Percentiles rank a stretch among this genome's conserved stretches.
Evolutionary conservation across 1,140 invertebrate genomes (phyloP).

Genomic region (Pogonognathellus flavescens): DNA sequence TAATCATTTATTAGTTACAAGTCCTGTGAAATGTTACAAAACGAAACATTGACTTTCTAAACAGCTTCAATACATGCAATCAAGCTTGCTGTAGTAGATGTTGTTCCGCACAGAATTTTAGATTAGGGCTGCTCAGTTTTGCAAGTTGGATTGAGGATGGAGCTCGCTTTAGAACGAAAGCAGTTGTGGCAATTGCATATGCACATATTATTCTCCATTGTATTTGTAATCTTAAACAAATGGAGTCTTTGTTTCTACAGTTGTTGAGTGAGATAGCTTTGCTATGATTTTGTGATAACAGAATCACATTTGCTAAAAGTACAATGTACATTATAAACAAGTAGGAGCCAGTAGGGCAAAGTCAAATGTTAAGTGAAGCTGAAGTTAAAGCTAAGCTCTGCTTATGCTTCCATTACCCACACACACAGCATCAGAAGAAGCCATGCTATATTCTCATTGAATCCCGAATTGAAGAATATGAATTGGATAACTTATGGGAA

Average conservation of each 20-base stretch:
- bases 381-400: neutral
- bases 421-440: neutral
- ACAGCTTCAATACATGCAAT: slow-evolving; percentile 39
- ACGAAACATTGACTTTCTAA: slow-evolving; percentile 27
- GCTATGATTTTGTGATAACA: slow-evolving; percentile 2
- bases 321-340: neutral
- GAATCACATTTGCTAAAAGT: neutral
- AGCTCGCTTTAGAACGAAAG: no score
- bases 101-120: slow-evolving; percentile 12
- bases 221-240: slow-evolving; percentile 7
- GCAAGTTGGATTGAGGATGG: neutral
- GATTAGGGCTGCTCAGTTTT: slow-evolving; percentile 3
- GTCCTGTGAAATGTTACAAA: slow-evolving; percentile 10
- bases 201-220: slow-evolving; percentile 13
- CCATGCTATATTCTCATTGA: slow-evolving; percentile 30
- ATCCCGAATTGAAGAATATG: slow-evolving; percentile 19
- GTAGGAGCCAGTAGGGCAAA: neutral
- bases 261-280: neutral
- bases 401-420: slow-evolving; percentile 19
- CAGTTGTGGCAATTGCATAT: slow-evolving; percentile 15
- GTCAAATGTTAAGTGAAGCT: slow-evolving; percentile 1
- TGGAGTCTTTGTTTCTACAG: neutral
- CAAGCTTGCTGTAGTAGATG: slow-evolving; percentile 34
- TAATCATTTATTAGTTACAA: slow-evolving; percentile 24
- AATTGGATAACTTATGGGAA: slow-evolving; percentile 37